Base-by-base conservation (phyloP, 2,888 invertebrate species). In the Eristalis arbustorum region DNA sequence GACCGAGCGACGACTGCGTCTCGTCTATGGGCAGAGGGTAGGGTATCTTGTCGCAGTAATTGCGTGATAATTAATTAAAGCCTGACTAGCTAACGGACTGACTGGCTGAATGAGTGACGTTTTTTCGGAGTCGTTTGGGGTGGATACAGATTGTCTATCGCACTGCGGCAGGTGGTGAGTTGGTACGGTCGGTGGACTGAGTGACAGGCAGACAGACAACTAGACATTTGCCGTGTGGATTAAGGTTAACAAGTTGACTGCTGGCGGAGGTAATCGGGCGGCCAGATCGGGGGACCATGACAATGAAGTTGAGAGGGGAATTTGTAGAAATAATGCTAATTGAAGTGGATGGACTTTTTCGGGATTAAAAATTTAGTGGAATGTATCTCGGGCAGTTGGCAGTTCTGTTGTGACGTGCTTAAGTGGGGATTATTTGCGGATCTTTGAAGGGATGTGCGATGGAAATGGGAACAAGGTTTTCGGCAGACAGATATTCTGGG, bases 1-100 rank as follows among this genome's bases (percentile, higher is more conserved):
- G 40, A 64, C 61, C 62, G 13, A 49, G 8, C 25, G 42, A 42
- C 14, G 42, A 6, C 40, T 8, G 4, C 40, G 13, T 14, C 40
- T 42, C 14, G 14, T n/a, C n/a, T 42, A n/a, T 4, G 28, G 62
- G 77, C 63, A 85, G 49, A 49, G 49, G 18, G 42, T 1, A 37
- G 78, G 59, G 63, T 84, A 80, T 84, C 79, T 88, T 88, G 89
- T 89, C 89, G 89, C 88, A 88, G 85, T 89, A 89, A 89, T 89
- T 89, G 89, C 85, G 88, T 88, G 89, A 89, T 89, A 89, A 89
- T 89, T 89, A 89, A 89, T 89, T 89, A 89, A 88, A 89, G 88
- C 87, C 78, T 87, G 89, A 83, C 87, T 88, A 77, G 74, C 82
- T 87, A 68, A 75, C 78, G 79, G 80, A 77, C 84, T 72, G 80